A percentile compares a stretch with the other conserved stretches of the same genome.
Conservation (phyloP, 53 echinoderm and acorn worm species). For the Arbacia lixula region DNA sequence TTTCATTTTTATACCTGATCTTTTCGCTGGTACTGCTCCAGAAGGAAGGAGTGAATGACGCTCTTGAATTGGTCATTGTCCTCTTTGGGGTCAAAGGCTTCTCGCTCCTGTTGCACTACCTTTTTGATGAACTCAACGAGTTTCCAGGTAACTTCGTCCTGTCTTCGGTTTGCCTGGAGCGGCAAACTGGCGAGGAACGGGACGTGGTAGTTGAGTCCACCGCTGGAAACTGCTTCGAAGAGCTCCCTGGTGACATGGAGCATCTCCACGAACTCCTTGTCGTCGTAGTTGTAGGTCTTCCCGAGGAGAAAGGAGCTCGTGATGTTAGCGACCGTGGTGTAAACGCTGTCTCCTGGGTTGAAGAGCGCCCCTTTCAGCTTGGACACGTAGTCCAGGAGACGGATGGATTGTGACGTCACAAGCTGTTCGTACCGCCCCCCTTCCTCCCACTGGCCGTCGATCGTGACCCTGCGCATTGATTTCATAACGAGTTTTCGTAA, state of each 20-base stretch:
- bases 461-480: no score
- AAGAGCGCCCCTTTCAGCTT: conserved; percentile 5
- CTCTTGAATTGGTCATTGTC: not conserved
- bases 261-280: conserved; percentile 17
- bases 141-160: not conserved
- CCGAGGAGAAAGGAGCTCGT: not conserved
- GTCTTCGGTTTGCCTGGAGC: not conserved
- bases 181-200: conserved; percentile 22
- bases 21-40: not conserved
- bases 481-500: no score
- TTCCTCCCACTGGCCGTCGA: no score
- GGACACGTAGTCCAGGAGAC: no score
- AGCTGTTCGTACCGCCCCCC: no score
- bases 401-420: no score
- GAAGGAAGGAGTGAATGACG: not conserved
- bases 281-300: conserved; percentile 31
- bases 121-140: conserved; percentile 20
- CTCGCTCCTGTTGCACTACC: not conserved
- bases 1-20: no score
- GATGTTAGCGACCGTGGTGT: conserved; percentile 11
- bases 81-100: not conserved
- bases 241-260: not conserved
- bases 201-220: conserved; percentile 14
- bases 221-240: conserved; percentile 7
- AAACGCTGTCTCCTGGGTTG: not conserved